Evolutionary conservation across 53 echinoderm and acorn worm genomes (phyloP).

Genomic region (Apostichopus leukothele): DNA sequence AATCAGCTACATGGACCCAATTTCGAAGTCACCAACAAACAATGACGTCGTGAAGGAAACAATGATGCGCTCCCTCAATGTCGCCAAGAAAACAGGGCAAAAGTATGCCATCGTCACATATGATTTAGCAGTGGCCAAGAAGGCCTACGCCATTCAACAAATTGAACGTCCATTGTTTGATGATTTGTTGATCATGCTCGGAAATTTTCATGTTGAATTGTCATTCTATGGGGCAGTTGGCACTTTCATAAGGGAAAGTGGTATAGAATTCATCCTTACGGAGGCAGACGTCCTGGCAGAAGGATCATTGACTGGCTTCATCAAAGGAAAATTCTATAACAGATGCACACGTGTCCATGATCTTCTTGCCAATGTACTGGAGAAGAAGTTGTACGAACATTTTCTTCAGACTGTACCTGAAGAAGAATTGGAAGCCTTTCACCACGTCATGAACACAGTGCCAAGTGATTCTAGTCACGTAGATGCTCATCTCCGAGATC

Average conservation of each 20-base stretch:
- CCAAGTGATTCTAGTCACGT: constrained; percentile 37
- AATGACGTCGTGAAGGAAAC: constrained; percentile 65
- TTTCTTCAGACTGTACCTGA: constrained; percentile 50
- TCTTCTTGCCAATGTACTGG: constrained; percentile 60
- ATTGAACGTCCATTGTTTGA: constrained; percentile 60
- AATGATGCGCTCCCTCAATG: constrained; percentile 58
- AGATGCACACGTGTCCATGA: constrained; percentile 66
- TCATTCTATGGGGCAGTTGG: constrained; percentile 65
- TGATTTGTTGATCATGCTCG: constrained; percentile 65
- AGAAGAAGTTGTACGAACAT: constrained; percentile 54
- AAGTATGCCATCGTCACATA: constrained; percentile 51
- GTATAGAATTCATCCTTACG: constrained; percentile 62
- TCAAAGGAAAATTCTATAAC: constrained; percentile 68
- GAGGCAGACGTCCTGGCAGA: constrained; percentile 70
- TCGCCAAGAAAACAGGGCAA: constrained; percentile 61
- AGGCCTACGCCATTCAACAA: constrained; percentile 62
- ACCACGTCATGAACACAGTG: constrained; percentile 52
- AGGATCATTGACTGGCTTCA: constrained; percentile 64
- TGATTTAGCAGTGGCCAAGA: constrained; percentile 68
- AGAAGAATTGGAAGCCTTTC: constrained; percentile 50
- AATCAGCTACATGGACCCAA: constrained; percentile 73
- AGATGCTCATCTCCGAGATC: constrained; percentile 51
- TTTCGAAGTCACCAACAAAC: constrained; percentile 66
- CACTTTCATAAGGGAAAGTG: constrained; percentile 57
- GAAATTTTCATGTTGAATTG: constrained; percentile 65